Base-by-base conservation (phyloP, 2,888 invertebrate genomes). In the Caenorhabditis afra region DNA sequence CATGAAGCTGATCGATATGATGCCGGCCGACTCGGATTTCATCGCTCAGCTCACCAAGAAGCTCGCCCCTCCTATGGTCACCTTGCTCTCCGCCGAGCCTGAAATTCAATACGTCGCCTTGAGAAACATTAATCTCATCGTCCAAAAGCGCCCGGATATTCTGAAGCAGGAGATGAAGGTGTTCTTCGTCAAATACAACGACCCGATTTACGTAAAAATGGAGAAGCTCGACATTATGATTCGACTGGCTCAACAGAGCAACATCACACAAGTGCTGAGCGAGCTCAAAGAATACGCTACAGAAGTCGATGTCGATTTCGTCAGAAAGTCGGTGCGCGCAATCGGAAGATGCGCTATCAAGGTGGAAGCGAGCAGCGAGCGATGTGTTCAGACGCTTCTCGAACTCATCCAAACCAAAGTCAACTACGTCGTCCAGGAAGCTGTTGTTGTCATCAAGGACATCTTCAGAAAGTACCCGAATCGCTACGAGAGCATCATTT, bases 151-250 rank as follows among this genome's bases (percentile, higher is more conserved):
- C 50, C 96, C 98, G 0, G 99, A 99, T 78, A 98, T 99, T 86
- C 92, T 99, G 53, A 99, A 99, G 91, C 97, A 98, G 89, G 99
- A 99, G 92, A 98, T 99, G 98, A 99, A 99, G 93, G 86, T 96
- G 65, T 99, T 99, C 92, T 99, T 99, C 91, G 99, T 99, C 44
- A 99, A 99, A 91, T 99, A 99, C 92, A 99, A 99, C 91, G 99
- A 99, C 92, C 99, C 99, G 0, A 99, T 99, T 91, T 99, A 99
- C 91, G 99, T 99, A 50, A 99, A 99, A 91, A 93, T 99, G 79
- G 99, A 99, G 91, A 99, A 99, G 91, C 91, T 99, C 87, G 99
- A 99, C 91, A 99, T 99, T 73, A 99, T 99, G 98, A 99, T 99
- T 89, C 94, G 99, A 16, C 92, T 99, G 85, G 98, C 99, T 16